Evolutionary conservation across 2,888 invertebrate genomes (phyloP), one percentile per base, ranked within the genome.

Genomic region (Oscheius sp.): DNA sequence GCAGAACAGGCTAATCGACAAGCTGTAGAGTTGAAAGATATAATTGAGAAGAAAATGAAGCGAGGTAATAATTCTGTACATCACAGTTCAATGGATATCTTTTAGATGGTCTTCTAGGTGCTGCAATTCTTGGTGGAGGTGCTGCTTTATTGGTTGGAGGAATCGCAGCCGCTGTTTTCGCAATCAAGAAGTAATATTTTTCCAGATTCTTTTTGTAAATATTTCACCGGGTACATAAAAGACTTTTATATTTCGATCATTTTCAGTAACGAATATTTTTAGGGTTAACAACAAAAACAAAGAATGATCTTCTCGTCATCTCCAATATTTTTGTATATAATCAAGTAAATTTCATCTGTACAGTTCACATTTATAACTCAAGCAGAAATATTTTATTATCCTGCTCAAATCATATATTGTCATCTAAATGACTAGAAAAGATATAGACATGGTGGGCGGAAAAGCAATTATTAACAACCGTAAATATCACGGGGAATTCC

Each of bases 1-100:
- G 93, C 94, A 61, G 95, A 95, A 89, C 93, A 93, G 0, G 92
- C 92, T 55, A 98, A 98, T 90, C 93, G 93, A 84, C 97, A 98
- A 91, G 95, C 94, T 0, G 90, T 93, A 79, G 91, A 93, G 75
- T 91, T 94, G 77, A 92, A 96, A 92, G 92, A 92, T 78, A 92
- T 93, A 78, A 94, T 97, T 73, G 93, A 93, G 89, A 94, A 94
- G 88, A 93, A 94, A 88, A 93, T 95, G 93, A 94, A 94, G 89
- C 94, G 93, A 90, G 92, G 92, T 86, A 16, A 21, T 45, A 2
- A 1, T 43, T 41, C 18, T 69, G 27, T 25, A 7, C 52, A 25
- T 29, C n/a, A n/a, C n/a, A n/a, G n/a, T 52, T 52, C 23, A 35
- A 18, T 12, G 3, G 12, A 25, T 25, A 61, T 53, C 49, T 73